A percentile compares a stretch with the other conserved stretches of the same genome.
Conservation (phyloP, 1,140 invertebrate genomes). For the Micrasema minimum region DNA sequence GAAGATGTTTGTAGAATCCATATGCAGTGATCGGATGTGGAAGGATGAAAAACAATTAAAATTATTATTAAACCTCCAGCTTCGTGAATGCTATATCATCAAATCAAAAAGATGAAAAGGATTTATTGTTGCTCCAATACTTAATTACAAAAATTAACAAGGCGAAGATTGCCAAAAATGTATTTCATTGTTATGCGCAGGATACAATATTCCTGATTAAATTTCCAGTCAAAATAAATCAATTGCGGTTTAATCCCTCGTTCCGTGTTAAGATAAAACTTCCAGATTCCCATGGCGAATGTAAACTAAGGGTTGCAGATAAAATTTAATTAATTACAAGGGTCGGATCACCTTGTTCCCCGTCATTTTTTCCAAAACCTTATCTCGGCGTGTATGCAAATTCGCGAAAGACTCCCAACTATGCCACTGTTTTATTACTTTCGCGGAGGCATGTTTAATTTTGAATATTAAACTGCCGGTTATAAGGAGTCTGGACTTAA, state of each 20-base stretch:
- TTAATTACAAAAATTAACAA: too few relatives aligned
- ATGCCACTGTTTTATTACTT: conserved; percentile 55
- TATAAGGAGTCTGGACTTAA: conserved; percentile 54
- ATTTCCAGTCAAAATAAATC: conserved; percentile 28
- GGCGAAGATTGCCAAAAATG: too few relatives aligned
- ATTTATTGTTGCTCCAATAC: too few relatives aligned
- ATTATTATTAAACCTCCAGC: too few relatives aligned
- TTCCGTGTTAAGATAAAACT: conserved; percentile 32
- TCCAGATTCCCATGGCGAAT: conserved; percentile 26
- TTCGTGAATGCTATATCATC: too few relatives aligned
- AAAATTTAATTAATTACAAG: conserved; percentile 50
- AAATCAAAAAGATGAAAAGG: too few relatives aligned
- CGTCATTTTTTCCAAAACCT: conserved; percentile 48
- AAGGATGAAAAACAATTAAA: too few relatives aligned
- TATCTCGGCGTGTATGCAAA: conserved; percentile 53
- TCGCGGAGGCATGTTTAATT: conserved; percentile 54
- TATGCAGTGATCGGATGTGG: too few relatives aligned
- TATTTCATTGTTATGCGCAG: conserved; percentile 2
- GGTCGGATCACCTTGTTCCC: conserved; percentile 26
- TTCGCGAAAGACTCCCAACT: conserved; percentile 52
- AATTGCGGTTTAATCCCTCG: conserved; percentile 14
- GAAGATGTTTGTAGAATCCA: too few relatives aligned
- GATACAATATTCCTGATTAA: not conserved
- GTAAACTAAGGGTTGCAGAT: conserved; percentile 34
- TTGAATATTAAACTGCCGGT: conserved; percentile 53